Evolutionary conservation across 2,113 vertebrate species (phyloP), one percentile per base, ranked within the genome.

Genomic region (Pleuronectes platessa): DNA sequence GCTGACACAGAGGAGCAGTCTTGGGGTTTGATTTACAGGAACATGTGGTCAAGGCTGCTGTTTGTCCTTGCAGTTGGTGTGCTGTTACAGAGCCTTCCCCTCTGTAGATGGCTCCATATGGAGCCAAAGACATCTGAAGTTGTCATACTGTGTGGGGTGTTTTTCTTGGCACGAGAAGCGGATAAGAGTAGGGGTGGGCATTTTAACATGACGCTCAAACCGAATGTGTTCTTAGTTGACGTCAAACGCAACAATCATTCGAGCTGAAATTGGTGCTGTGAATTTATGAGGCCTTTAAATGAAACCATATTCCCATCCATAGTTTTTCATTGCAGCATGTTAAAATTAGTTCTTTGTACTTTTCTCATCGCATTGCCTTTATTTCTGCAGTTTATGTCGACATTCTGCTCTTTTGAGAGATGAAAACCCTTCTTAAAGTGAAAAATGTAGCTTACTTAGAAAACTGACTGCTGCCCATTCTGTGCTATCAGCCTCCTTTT

Each of bases 61-160:
- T 91, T 89, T 87, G 85, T 89, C 86, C 78, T 74, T 86, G 86
- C 90, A 90, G 83, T 89, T 80, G 89, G 86, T 90, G 88, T 92
- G 82, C 67, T 64, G 15, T 92, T 92, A 90, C 92, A 83, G 61
- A 82, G 74, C 60, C 56, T 66, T 74, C 4, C 10, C 60, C 81
- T 85, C 71, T 58, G 49, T 68, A 65, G 69, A 86, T 71, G 62
- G 71, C 77, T 49, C 92, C 87, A 90, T 91, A 89, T 91, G 89
- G 83, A 84, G 77, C 68, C 27, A 64, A 68, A 79, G 76, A 70
- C 79, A 83, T 90, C 72, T 80, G 69, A 87, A 61, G 80, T 82
- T 73, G 71, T 78, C 84, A 78, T 21, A 65, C 53, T 70, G 71
- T 67, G 70, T 63, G 61, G 58, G 35, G 24, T 62, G 78, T 88